Evolutionary conservation across 2,888 invertebrate genomes (phyloP), one percentile per base, ranked within the genome.

Genomic region (Syritta pipiens): DNA sequence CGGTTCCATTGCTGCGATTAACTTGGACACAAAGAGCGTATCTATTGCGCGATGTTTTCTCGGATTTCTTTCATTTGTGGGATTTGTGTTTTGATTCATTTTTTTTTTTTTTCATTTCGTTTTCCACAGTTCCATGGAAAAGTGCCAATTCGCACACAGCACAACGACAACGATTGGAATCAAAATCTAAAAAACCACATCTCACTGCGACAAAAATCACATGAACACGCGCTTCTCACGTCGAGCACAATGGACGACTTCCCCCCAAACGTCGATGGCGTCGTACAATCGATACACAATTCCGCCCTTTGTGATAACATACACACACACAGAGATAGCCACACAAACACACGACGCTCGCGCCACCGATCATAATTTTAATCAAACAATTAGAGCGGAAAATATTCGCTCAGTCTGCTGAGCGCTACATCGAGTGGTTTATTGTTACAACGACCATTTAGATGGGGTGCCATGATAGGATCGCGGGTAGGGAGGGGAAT

Each of bases 301-400:
- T n/a, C n/a, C n/a, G n/a, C n/a, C n/a, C n/a, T n/a, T n/a, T n/a
- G n/a, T n/a, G n/a, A n/a, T n/a, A 40, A 22, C 48, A 10, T 10
- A 19, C 48, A 51, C n/a, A 55, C 30, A 22, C 51, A 19, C 59
- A 57, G 19, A 14, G 14, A 9, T 4, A 46, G 26, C 42, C 28
- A 55, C 22, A 62, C 51, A 62, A 35, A 28, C 63, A 57, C 40
- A 72, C 55, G 30, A 12, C 12, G 14, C 28, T 30, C n/a, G 28
- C 35, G 42, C 20, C 26, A 30, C 6, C 63, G 62, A 76, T 76
- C 63, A 76, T 71, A 76, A 71, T 76, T 76, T 76, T 76, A 76
- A 76, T 76, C 63, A 57, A 71, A 76, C 63, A 76, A 76, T 76
- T 76, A 71, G 76, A 76, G 76, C 76, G 76, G 62, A 71, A 76